These are phyloP conservation scores for Cosmia pyralina DNA, from an alignment of 2,888 invertebrate species.

Conservation along the genomic window DNA sequence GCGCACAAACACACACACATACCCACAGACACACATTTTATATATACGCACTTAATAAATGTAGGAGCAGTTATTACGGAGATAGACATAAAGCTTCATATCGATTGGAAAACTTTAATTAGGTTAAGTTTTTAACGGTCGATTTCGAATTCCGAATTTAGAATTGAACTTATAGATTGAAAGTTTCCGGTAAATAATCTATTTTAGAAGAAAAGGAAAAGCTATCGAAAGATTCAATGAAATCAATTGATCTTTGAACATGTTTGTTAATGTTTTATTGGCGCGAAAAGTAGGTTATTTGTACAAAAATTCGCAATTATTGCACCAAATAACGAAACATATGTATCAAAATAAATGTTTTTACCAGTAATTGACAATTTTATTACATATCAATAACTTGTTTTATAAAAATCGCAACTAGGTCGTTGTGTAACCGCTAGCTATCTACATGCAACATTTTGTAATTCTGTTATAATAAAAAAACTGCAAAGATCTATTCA, in stretches of 20 bases:
- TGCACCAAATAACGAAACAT: constrained; percentile 42
- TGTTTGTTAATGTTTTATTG: constrained; percentile 19
- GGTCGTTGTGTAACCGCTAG: constrained; percentile 65
- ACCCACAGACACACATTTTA: constrained; percentile 77
- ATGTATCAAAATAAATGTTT: constrained; percentile 61
- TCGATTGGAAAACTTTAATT: constrained; percentile 46
- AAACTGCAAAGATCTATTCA: constrained; percentile 69
- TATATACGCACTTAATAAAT: constrained; percentile 59
- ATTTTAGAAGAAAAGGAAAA: constrained; percentile 15
- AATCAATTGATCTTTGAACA: constrained; percentile 33
- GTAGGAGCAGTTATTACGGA: constrained; percentile 52
- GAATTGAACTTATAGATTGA: constrained; percentile 24
- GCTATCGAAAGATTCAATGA: constrained; percentile 20
- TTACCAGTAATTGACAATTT: constrained; percentile 65
- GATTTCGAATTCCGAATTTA: constrained; percentile 43
- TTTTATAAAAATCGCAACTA: constrained; percentile 66
- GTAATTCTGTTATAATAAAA: constrained; percentile 73
- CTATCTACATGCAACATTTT: constrained; percentile 69
- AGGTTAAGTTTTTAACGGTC: constrained; percentile 35
- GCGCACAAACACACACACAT: constrained; percentile 80
- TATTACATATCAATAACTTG: constrained; percentile 65
- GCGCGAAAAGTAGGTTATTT: constrained; percentile 45
- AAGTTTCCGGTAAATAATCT: constrained; percentile 26
- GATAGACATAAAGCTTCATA: constrained; percentile 39
- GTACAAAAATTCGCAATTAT: constrained; percentile 46